These are phyloP conservation scores for Eupelmus urozonus DNA, from an alignment of 2,888 invertebrate species.

Conservation along the genomic window DNA sequence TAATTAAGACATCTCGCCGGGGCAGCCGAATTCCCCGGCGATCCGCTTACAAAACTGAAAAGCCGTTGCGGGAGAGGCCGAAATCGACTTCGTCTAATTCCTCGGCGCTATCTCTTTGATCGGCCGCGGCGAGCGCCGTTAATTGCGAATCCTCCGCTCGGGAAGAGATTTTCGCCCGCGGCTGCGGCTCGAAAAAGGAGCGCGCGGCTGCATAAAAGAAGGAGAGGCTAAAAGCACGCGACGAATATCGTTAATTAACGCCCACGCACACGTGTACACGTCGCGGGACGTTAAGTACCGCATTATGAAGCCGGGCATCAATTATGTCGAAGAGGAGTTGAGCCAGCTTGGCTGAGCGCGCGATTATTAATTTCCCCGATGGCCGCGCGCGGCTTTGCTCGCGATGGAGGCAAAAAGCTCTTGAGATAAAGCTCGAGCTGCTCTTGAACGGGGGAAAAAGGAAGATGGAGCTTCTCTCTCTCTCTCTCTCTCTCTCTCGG, in stretches of 20 bases:
- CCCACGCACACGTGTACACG: slow-evolving; percentile 1
- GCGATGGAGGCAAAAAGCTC: slow-evolving; percentile 6
- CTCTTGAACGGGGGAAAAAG: neutral
- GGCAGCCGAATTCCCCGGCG: neutral
- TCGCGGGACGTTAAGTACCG: slow-evolving; percentile 19
- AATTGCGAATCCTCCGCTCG: slow-evolving; percentile 30
- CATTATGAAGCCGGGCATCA: slow-evolving; percentile 36
- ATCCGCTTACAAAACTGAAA: neutral
- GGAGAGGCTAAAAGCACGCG: neutral
- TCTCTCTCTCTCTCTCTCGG: too few relatives aligned
- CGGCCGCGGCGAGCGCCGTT: slow-evolving; percentile 22
- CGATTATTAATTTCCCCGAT: slow-evolving; percentile 30
- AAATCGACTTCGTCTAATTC: neutral
- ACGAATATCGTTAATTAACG: slow-evolving; percentile 37
- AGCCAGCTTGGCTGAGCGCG: neutral
- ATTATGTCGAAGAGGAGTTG: slow-evolving; percentile 13
- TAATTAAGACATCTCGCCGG: too few relatives aligned
- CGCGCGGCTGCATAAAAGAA: neutral
- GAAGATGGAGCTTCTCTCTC: too few relatives aligned
- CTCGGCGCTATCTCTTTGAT: slow-evolving; percentile 29
- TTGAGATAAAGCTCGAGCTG: neutral
- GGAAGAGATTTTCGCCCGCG: slow-evolving; percentile 10
- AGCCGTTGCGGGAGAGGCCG: too few relatives aligned
- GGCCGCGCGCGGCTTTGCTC: slow-evolving; percentile 1
- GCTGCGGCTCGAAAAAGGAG: too few relatives aligned